Evolutionary conservation across 2,888 invertebrate genomes (phyloP), one percentile per base, ranked within the genome.

Genomic region (Leptura quadrifasciata): DNA sequence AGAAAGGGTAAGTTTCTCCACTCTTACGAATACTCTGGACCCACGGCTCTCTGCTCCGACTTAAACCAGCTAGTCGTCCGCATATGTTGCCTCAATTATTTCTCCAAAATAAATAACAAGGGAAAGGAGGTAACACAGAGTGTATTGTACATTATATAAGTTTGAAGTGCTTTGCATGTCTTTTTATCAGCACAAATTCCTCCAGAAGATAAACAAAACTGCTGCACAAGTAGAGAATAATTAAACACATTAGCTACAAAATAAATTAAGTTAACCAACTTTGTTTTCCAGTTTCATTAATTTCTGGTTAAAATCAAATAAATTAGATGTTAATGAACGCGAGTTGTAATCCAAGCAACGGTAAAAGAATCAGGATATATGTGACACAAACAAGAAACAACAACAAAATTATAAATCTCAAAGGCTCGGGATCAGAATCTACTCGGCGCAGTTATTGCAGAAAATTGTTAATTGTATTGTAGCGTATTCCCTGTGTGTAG

Each of bases 381-480:
- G 39, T 12, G 35, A 31, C 17, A 18, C 63, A 35, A 20, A 63
- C 21, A 39, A 39, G 39, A 63, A 63, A 63, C 39, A 63, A 63
- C 35, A 47, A 47, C 47, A 47, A 47, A 47, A 47, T 47, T 47
- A 47, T 47, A 63, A 61, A 31, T 61, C 60, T 31, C 60, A 9
- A 10, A 1, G 6, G 31, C 31, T n/a, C 17, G 60, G 18, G 15
- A 63, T 47, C n/a, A 20, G 35, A 20, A 20, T 63, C 35, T 3
- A 39, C 24, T 18, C 18, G 15, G 20, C 61, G 15, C 60, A 24
- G 65, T 54, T 65, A 65, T 35, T 27, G 65, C 27, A 54, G 65
- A 65, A 64, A 65, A 65, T 65, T 54, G 65, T 65, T 65, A 65
- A 54, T 65, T 65, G 65, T 65, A 64, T 39, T 35, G 64, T 64